Evolutionary conservation across 2,113 vertebrate species (phyloP).

Genomic region (Castor canadensis): DNA sequence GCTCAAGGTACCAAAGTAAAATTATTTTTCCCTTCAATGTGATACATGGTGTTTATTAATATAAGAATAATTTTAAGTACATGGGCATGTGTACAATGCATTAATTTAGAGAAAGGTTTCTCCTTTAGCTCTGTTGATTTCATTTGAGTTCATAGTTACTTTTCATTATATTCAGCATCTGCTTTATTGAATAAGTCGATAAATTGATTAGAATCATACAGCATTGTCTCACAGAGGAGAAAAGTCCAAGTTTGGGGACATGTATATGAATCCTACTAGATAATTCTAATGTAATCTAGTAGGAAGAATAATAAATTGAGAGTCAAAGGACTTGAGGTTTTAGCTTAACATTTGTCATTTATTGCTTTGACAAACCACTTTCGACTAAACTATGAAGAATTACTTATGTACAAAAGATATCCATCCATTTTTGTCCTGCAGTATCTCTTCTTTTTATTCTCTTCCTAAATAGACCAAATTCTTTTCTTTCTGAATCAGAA

Average conservation of each 20-base stretch:
- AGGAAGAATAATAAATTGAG: not conserved
- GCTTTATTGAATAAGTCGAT: conserved; percentile 83
- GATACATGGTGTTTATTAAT: conserved; percentile 41
- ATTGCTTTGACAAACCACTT: not conserved
- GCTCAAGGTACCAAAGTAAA: not conserved
- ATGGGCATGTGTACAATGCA: conserved; percentile 50
- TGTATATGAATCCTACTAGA: conserved; percentile 47
- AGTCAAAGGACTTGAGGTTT: not conserved
- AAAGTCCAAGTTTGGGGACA: conserved; percentile 34
- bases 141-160: conserved; percentile 73
- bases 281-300: conserved; percentile 51
- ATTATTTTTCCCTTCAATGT: conserved; percentile 2
- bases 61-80: conserved; percentile 42
- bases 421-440: not conserved
- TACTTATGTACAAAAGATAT: not conserved
- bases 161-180: conserved; percentile 77
- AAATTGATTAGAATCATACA: conserved; percentile 78
- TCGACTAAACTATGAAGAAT: not conserved
- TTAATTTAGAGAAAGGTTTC: conserved; percentile 74
- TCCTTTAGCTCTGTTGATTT: conserved; percentile 61
- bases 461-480: not conserved
- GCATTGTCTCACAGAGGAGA: conserved; percentile 37
- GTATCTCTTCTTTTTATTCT: fast-evolving
- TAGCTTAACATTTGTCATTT: not conserved
- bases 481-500: not conserved